These are phyloP conservation scores for Macrophya annulata DNA, from an alignment of 2,888 invertebrate species.

Conservation along the genomic window DNA sequence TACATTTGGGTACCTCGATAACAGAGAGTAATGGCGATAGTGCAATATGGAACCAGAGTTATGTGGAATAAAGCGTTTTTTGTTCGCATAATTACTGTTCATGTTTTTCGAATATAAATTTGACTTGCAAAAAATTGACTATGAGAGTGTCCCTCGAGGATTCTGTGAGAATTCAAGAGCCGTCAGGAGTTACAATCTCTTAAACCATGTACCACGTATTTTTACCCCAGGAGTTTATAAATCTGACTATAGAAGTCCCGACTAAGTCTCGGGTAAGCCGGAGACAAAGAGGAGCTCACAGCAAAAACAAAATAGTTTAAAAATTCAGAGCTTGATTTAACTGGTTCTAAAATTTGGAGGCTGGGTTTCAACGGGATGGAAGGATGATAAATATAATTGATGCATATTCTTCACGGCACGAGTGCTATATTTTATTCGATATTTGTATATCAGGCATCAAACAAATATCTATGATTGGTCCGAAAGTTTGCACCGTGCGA, in stretches of 20 bases:
- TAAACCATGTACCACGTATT: not conserved
- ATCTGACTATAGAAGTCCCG: not conserved
- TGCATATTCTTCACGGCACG: not conserved
- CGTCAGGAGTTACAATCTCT: not conserved
- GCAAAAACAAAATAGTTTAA: not conserved
- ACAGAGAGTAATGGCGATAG: not conserved
- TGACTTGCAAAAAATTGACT: not conserved
- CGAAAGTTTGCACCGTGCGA: not conserved
- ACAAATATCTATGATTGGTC: not conserved
- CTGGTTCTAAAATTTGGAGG: not conserved
- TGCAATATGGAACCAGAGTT: not conserved
- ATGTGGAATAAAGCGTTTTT: not conserved
- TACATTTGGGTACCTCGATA: not conserved
- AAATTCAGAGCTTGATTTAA: not conserved
- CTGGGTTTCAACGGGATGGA: too few species aligned
- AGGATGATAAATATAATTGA: not conserved
- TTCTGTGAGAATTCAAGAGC: not conserved
- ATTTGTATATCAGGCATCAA: not conserved
- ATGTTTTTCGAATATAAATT: not conserved
- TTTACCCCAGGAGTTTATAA: not conserved
- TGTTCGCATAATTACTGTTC: not conserved
- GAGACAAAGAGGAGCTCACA: not conserved
- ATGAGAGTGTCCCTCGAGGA: not conserved
- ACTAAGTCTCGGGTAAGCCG: not conserved
- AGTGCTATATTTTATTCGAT: conserved; percentile 74